These are phyloP conservation scores for Cavia porcellus DNA, from an alignment of 2,113 vertebrate genomes.

Conservation along the genomic window DNA sequence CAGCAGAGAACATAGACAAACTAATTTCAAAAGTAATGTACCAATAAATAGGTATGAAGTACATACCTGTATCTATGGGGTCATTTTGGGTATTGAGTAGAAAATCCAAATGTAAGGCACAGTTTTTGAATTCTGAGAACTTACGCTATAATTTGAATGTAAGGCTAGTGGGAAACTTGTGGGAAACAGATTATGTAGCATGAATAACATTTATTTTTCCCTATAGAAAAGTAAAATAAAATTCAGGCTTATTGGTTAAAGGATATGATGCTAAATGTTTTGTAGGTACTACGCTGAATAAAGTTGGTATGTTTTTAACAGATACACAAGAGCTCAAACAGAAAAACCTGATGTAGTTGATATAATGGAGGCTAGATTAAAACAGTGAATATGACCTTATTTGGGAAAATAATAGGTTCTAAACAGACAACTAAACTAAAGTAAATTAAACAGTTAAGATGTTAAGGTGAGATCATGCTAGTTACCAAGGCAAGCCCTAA, in stretches of 20 bases:
- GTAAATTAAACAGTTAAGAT: background rate
- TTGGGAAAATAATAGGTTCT: background rate
- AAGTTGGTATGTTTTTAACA: background rate
- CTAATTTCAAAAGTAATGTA: constrained; percentile 4
- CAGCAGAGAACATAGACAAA: background rate
- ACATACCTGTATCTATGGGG: background rate
- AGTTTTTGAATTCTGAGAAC: constrained; percentile 30
- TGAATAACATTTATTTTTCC: background rate
- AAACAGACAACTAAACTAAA: background rate
- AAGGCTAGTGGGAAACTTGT: constrained; percentile 17
- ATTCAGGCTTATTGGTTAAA: background rate
- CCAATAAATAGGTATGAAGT: background rate
- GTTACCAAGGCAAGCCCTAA: background rate
- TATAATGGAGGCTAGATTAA: background rate
- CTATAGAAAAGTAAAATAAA: background rate
- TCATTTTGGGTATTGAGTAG: background rate
- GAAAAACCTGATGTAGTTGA: background rate
- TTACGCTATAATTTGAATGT: background rate
- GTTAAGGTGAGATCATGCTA: background rate
- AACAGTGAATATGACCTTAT: background rate
- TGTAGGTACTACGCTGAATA: background rate
- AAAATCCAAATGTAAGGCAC: constrained; percentile 31
- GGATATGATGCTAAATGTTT: background rate
- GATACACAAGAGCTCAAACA: background rate
- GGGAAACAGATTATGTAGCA: background rate